phyloP scores from a whole-genome alignment of 2,797 vertebrate genomes.

The Semaprochilodus insignis region DNA sequence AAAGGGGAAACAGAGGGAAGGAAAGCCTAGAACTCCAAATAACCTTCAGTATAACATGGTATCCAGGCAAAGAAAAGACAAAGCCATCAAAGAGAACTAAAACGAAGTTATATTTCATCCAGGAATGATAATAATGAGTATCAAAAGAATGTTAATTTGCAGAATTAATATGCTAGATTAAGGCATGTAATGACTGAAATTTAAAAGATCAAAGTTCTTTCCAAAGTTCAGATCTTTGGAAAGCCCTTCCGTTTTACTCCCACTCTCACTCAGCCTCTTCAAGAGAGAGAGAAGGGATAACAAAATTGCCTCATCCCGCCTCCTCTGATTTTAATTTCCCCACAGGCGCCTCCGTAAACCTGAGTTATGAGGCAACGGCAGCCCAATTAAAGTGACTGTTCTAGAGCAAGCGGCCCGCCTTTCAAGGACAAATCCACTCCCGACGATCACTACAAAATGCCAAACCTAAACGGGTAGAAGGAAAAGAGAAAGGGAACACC shows the following conservation, averaged over 20 bases:
- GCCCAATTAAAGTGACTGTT: conserved; percentile 65
- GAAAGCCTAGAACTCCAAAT: conserved; percentile 21
- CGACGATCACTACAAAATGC: conserved; percentile 49
- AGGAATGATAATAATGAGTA: conserved; percentile 48
- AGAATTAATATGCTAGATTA: conserved; percentile 60
- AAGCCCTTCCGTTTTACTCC: conserved; percentile 54
- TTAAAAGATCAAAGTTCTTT: conserved; percentile 72
- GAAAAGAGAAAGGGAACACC: conserved; percentile 46
- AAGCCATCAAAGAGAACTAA: conserved; percentile 54
- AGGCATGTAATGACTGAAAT: conserved; percentile 64
- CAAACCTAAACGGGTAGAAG: conserved; percentile 23
- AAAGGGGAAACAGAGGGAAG: conserved; percentile 23
- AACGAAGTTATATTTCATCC: conserved; percentile 27
- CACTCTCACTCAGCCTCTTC: conserved; percentile 24
- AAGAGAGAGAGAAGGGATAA: conserved; percentile 20
- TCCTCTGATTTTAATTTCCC: conserved; percentile 58
- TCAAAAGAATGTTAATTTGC: conserved; percentile 62
- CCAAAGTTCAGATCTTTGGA: conserved; percentile 55
- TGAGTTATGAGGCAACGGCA: conserved; percentile 50
- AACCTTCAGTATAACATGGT: conserved; percentile 43
- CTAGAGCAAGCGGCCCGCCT: conserved; percentile 48
- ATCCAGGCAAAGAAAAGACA: conserved; percentile 30
- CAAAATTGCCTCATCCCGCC: conserved; percentile 40
- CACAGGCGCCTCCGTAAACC: conserved; percentile 40
- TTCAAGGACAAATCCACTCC: conserved; percentile 63